Percentiles rank a stretch among this genome's conserved stretches.
phyloP scores from a whole-genome alignment of 1,140 invertebrate genomes.

The Diorhabda sublineata region DNA sequence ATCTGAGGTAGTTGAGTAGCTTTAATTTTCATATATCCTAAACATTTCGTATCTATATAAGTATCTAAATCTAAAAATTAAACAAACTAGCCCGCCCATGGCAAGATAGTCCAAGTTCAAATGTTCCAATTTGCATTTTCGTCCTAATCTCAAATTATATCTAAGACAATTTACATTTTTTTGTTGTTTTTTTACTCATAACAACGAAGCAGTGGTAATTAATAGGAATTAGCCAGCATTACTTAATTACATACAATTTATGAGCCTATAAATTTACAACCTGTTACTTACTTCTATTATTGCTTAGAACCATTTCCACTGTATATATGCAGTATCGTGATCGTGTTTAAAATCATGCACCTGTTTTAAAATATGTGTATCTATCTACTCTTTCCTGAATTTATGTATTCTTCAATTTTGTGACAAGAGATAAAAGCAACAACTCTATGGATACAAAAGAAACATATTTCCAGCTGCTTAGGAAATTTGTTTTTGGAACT shows the following conservation, averaged over 20 bases:
- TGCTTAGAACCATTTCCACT: conserved; percentile 12
- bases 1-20: too few species aligned
- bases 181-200: conserved; percentile 9
- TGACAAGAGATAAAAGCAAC: too few species aligned
- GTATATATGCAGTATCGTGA: conserved; percentile 7
- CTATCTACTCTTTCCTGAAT: background rate
- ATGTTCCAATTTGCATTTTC: conserved; percentile 12
- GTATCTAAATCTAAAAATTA: too few species aligned
- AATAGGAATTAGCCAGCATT: conserved; percentile 17
- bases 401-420: background rate
- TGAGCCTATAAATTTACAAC: conserved; percentile 10
- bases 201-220: conserved; percentile 9
- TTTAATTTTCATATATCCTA: too few species aligned
- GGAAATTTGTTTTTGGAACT: too few species aligned
- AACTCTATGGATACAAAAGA: too few species aligned
- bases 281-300: conserved; percentile 15
- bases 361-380: conserved; percentile 10
- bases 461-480: too few species aligned
- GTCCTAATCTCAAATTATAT: conserved; percentile 10
- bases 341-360: conserved; percentile 13
- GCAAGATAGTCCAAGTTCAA: conserved; percentile 4
- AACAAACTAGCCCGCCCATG: background rate
- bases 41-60: too few species aligned
- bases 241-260: conserved; percentile 14
- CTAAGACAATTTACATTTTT: conserved; percentile 14